Evolutionary conservation across 2,113 vertebrate genomes (phyloP), one percentile per base, ranked within the genome.

Genomic region (Tragulus kanchil): DNA sequence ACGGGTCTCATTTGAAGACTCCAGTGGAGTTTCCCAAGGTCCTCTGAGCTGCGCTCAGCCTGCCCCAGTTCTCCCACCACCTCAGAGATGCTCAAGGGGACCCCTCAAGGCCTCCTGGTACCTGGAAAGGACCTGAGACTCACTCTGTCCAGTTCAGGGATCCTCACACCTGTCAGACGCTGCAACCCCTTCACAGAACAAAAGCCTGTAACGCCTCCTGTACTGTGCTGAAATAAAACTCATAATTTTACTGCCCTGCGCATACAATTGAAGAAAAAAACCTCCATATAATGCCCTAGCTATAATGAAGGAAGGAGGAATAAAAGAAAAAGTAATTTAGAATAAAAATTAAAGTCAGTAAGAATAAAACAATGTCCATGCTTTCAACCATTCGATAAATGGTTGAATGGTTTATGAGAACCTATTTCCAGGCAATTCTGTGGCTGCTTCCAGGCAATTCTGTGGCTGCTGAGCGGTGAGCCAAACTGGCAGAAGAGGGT

Each of bases 321-420:
- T 8, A 71, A 26, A 85, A 89, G 16, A 71, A 85, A 85, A 94
- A 90, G 48, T 21, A 58, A 87, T 92, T 61, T 89, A 54, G 73
- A 88, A 54, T 54, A 56, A 90, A 96, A 92, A 69, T 58, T 17
- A 84, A 77, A 56, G 50, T 93, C 65, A 59, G 65, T 73, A 79
- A 64, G 89, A 75, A 81, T 87, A 69, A 95, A 93, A 65, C 26
- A 45, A 89, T 11, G 52, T 19, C 50, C n/a, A 25, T 10, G 21
- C 31, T 50, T 89, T 81, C 84, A n/a, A 6, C 52, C 84, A 75
- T 8, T 42, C 31, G 23, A 42, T 12, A 36, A 26, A 26, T 17
- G 62, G 69, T 42, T 73, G 69, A 73, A 45, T 25, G 69, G 69
- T 58, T 64, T 25, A 5, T 5, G 36, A 48, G 56, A 1, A 0